Evolutionary conservation across 2,797 vertebrate genomes (phyloP).

Genomic region (Danio choprae): DNA sequence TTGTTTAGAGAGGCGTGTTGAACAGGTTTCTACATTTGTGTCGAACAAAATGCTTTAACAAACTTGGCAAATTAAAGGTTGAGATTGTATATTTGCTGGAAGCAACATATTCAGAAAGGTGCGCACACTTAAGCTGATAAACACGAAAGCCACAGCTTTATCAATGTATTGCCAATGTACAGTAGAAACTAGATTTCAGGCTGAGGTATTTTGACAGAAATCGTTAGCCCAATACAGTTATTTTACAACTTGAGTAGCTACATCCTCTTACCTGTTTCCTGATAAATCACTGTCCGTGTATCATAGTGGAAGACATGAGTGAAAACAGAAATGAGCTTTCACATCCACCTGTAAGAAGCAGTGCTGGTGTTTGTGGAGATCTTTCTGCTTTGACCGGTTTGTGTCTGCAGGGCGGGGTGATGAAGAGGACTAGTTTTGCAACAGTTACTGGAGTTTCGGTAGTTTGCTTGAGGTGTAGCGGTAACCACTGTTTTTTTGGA

Average conservation of each 20-base stretch:
- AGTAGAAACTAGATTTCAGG: neutral
- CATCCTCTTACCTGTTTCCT: conserved; percentile 36
- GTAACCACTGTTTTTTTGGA: neutral
- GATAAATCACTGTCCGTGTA: neutral
- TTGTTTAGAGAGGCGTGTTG: conserved; percentile 1
- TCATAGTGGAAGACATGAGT: neutral
- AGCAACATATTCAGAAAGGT: neutral
- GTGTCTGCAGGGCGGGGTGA: conserved; percentile 20
- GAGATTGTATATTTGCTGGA: neutral
- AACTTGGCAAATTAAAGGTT: neutral
- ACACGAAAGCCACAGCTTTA: neutral
- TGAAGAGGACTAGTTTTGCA: neutral
- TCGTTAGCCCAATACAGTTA: no score
- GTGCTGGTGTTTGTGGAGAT: neutral
- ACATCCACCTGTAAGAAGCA: neutral
- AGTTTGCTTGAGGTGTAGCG: neutral
- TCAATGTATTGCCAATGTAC: neutral
- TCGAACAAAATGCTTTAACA: neutral
- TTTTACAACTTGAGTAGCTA: neutral
- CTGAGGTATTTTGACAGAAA: neutral
- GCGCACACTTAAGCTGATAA: neutral
- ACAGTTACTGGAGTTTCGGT: neutral
- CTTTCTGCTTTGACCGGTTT: conserved; percentile 40
- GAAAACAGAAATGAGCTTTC: neutral
- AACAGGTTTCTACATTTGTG: neutral